Evolutionary conservation across 2,113 vertebrate genomes (phyloP), one percentile per base, ranked within the genome.

Genomic region (Oenanthe melanoleuca): DNA sequence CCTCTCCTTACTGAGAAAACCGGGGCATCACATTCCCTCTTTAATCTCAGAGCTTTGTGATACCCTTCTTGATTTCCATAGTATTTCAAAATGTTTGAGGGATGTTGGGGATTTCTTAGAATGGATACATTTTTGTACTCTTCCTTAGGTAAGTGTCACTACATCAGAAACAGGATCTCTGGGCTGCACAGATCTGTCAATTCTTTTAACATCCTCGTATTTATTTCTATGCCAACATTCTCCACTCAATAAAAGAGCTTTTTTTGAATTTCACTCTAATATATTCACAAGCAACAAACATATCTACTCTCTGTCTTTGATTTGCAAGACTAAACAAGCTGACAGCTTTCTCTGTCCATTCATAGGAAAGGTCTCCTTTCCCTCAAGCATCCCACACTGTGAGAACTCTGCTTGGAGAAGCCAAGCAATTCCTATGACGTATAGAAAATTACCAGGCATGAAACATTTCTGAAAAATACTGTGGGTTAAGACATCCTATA

Each of bases 191-290:
- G 19, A 44, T 40, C 69, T 78, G 81, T 89, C 79, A 80, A 16
- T 78, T 66, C 34, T 33, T 42, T 55, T 77, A 59, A 50, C 57
- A 16, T 25, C 29, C 38, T 74, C 1, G 0, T 34, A 75, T 61
- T 87, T 94, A 49, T 85, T 89, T 92, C 67, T 63, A 26, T 73
- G 80, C 33, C 80, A 83, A 19, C 77, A 83, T 86, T 86, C 86
- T 65, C 67, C 9, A n/a, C n/a, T 44, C 52, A 1, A 90, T 83
- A 75, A 93, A 94, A 94, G 52, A 83, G 10, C 13, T 60, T 28
- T 33, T 79, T 73, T 38, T 10, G 49, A 80, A 37, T 67, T 79
- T 91, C 71, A 55, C 77, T 74, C 15, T 52, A 50, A 78, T 22
- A n/a, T 40, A 71, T 84, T 86, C 77, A 70, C 29, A 78, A 37